A percentile compares a stretch with the other conserved stretches of the same genome.
Conservation (phyloP, 2,888 invertebrate genomes). For the Nudaria mundana region DNA sequence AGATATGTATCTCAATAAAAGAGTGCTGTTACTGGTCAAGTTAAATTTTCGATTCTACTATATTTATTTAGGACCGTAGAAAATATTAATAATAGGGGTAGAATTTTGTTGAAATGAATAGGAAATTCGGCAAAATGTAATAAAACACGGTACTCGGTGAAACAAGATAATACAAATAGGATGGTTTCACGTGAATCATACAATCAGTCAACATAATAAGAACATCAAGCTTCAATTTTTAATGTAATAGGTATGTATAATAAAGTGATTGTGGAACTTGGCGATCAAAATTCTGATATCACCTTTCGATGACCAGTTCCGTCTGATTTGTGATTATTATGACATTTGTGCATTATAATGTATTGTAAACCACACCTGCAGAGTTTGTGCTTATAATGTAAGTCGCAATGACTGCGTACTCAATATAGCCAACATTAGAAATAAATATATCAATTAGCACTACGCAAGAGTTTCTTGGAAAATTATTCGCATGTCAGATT, state of each 20-base stretch:
- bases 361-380: conserved; percentile 48
- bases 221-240: conserved; percentile 42
- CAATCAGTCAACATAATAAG: conserved; percentile 14
- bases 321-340: conserved; percentile 34
- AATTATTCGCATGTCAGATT: conserved; percentile 33
- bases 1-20: too few species aligned
- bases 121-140: conserved; percentile 12
- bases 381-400: conserved; percentile 47
- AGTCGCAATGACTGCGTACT: conserved; percentile 40
- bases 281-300: conserved; percentile 29
- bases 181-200: conserved; percentile 33
- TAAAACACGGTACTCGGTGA: conserved; percentile 42
- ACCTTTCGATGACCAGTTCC: conserved; percentile 36
- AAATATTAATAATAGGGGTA: not conserved
- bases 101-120: not conserved
- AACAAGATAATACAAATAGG: conserved; percentile 33
- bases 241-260: conserved; percentile 20
- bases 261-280: conserved; percentile 19
- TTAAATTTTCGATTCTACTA: too few species aligned
- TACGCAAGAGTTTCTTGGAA: conserved; percentile 36
- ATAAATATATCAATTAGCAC: conserved; percentile 38
- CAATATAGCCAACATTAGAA: conserved; percentile 40
- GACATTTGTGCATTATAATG: conserved; percentile 46
- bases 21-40: too few species aligned
- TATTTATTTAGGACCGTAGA: too few species aligned